Evolutionary conservation across 1,140 invertebrate genomes (phyloP).

Genomic region (Trichoplusia ni): DNA sequence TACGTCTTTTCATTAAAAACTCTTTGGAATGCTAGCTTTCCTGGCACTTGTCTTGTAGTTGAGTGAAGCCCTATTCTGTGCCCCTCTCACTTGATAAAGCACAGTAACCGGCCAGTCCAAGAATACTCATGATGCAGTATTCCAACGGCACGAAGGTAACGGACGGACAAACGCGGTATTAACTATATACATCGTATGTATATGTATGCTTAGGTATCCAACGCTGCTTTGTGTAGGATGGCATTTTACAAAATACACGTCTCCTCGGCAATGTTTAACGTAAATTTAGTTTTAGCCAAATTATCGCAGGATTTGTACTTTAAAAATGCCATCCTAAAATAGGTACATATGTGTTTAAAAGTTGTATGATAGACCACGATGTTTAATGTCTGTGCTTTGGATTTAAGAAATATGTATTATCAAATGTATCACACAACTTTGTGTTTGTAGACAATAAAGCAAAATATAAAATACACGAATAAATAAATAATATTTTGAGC

Average conservation of each 20-base stretch:
- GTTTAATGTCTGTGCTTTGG: background rate
- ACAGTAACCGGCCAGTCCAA: slow-evolving; percentile 46
- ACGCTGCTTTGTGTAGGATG: slow-evolving; percentile 21
- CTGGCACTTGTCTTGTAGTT: slow-evolving; percentile 35
- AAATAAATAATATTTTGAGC: too few species aligned
- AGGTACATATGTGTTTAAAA: slow-evolving; percentile 16
- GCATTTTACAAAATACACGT: slow-evolving; percentile 3
- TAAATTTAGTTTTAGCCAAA: too few species aligned
- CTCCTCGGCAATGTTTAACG: background rate
- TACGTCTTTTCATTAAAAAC: slow-evolving; percentile 5
- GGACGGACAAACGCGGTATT: slow-evolving; percentile 35
- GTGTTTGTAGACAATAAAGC: slow-evolving; percentile 12
- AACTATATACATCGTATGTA: slow-evolving; percentile 25
- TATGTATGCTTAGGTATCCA: slow-evolving; percentile 29
- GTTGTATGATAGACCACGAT: background rate
- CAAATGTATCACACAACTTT: slow-evolving; percentile 5
- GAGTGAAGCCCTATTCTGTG: slow-evolving; percentile 22
- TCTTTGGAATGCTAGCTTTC: background rate
- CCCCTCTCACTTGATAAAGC: slow-evolving; percentile 3
- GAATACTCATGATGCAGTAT: slow-evolving; percentile 69
- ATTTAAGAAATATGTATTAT: background rate
- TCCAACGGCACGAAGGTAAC: slow-evolving; percentile 66
- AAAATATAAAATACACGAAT: background rate
- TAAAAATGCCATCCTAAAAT: slow-evolving; percentile 12
- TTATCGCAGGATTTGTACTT: background rate